These are phyloP conservation scores for Gymnocheta viridis DNA, from an alignment of 2,888 invertebrate species.

Conservation along the genomic window DNA sequence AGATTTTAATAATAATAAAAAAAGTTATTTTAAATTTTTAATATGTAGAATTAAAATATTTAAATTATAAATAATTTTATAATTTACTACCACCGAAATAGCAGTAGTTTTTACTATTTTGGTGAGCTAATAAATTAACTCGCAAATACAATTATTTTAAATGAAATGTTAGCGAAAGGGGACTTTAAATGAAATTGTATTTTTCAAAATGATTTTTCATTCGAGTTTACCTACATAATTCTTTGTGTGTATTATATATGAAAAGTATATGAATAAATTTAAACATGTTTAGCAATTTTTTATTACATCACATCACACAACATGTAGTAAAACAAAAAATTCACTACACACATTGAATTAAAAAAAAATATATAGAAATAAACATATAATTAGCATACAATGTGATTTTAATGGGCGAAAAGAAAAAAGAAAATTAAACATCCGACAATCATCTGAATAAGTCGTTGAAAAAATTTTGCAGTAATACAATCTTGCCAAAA, in stretches of 20 bases:
- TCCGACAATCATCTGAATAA: conserved; percentile 11
- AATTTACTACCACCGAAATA: no score
- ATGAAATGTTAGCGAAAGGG: no score
- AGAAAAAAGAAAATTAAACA: conserved; percentile 8
- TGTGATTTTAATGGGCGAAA: conserved; percentile 58
- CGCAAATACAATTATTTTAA: no score
- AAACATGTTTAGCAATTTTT: conserved; percentile 16
- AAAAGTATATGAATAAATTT: conserved; percentile 17
- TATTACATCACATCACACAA: conserved; percentile 26
- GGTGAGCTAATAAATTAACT: no score
- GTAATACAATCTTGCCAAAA: conserved; percentile 8
- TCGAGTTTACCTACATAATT: no score
- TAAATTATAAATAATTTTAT: no score
- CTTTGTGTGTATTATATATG: neutral
- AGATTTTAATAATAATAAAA: no score
- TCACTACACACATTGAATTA: neutral
- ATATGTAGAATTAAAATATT: no score
- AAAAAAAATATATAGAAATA: neutral
- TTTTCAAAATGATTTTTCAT: neutral
- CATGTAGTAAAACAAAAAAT: neutral
- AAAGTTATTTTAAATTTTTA: no score
- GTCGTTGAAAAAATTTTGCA: conserved; percentile 21
- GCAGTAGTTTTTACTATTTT: no score
- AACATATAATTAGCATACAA: conserved; percentile 58
- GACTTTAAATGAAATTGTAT: no score